These are phyloP conservation scores for Zaprionus capensis DNA, from an alignment of 1,140 invertebrate species.

Conservation along the genomic window DNA sequence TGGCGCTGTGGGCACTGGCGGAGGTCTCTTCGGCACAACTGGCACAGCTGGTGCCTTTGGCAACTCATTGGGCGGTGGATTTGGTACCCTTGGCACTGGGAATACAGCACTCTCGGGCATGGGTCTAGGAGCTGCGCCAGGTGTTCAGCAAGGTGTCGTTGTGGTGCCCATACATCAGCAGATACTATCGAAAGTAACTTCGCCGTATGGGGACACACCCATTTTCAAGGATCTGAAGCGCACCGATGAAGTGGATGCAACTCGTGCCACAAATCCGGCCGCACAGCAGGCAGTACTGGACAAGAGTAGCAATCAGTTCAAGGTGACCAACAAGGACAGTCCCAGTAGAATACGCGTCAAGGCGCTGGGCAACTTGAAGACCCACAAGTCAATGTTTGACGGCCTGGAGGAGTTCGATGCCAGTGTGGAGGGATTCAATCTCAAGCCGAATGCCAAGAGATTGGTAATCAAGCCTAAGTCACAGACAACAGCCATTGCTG, in stretches of 20 bases:
- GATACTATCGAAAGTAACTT: conserved; percentile 88
- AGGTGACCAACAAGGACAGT: conserved; percentile 87
- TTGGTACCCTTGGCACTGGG: conserved; percentile 48
- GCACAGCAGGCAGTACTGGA: conserved; percentile 88
- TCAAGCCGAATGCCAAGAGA: conserved; percentile 88
- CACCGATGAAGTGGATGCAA: conserved; percentile 87
- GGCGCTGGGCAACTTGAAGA: conserved; percentile 85
- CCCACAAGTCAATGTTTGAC: conserved; percentile 89
- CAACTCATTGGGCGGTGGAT: conserved; percentile 48
- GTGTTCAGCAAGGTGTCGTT: conserved; percentile 29
- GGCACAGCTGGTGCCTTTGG: conserved; percentile 77
- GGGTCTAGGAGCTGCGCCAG: conserved; percentile 47
- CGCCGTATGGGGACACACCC: conserved; percentile 92
- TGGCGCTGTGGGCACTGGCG: conserved; percentile 54
- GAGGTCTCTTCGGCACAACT: conserved; percentile 84
- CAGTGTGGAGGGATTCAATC: conserved; percentile 87
- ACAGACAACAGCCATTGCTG: background rate
- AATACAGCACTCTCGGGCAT: conserved; percentile 51
- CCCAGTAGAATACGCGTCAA: conserved; percentile 87
- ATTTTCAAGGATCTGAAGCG: conserved; percentile 89
- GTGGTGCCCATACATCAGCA: conserved; percentile 87
- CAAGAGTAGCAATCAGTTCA: conserved; percentile 85
- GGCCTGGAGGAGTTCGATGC: conserved; percentile 89
- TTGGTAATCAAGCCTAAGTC: conserved; percentile 86
- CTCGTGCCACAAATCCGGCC: conserved; percentile 90